Evolutionary conservation across 2,888 invertebrate species (phyloP), one percentile per base, ranked within the genome.

Genomic region (Stenoptilia bipunctidactyla): DNA sequence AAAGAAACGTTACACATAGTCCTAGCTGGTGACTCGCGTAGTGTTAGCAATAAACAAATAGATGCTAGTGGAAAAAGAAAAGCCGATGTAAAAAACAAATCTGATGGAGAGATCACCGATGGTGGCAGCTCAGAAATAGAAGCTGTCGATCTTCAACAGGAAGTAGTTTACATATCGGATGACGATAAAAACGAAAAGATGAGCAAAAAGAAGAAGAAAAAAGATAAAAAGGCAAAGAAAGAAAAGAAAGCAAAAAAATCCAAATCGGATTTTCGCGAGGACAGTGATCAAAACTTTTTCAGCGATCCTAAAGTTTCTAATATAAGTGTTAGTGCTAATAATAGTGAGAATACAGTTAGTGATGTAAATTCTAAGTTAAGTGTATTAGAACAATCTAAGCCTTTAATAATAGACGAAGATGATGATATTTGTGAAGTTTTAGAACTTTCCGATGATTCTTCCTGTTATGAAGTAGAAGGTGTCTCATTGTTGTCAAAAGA

Each of bases 91-190:
- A 34, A 13, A 44, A 12, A 53, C 4, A 34, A 3, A 34, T 34
- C 84, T 0, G 79, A 76, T 39, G 76, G 77, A 3, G 77, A 77
- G 49, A 27, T 77, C 15, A 56, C 66, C 2, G 72, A 69, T 13
- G 52, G 58, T 40, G 66, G 62, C 35, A 80, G 70, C 46, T 71
- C 76, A 12, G 75, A 73, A 54, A 54, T 74, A 1, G 74, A 73
- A 56, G 66, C 65, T 0, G 46, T 64, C 0, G 72, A 74, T 2
- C 30, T 69, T 0, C 55, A 63, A 45, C 67, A 79, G 0, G 87
- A 86, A 64, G 77, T 87, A 0, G 74, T 87, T 2, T 83, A 82
- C 14, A 86, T 88, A 45, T 83, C 83, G 1, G 84, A 83, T 33
- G 82, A 83, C 1, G 79, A 36, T 1, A 44, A 45, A 2, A 56